Evolutionary conservation across 2,113 vertebrate species (phyloP).

Genomic region (Mobula hypostoma): DNA sequence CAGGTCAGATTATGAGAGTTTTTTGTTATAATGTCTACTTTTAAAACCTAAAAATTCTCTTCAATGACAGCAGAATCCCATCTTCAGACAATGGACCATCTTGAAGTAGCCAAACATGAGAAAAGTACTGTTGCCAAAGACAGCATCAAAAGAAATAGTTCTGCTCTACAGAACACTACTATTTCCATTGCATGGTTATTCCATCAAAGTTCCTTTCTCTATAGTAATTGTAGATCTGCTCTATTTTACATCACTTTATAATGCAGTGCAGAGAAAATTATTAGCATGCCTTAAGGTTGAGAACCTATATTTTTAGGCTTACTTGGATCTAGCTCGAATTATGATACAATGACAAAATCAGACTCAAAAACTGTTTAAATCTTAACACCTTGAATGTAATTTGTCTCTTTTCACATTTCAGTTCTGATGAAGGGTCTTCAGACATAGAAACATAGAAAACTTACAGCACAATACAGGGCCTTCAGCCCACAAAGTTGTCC

Average conservation of each 20-base stretch:
- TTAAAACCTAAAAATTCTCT: background rate
- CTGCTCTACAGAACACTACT: background rate
- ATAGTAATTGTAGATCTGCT: background rate
- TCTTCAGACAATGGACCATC: slow-evolving; percentile 1
- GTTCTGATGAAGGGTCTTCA: no score
- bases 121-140: slow-evolving; percentile 8
- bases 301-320: background rate
- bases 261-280: slow-evolving; percentile 2
- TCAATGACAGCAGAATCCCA: background rate
- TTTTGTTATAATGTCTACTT: background rate
- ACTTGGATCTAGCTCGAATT: background rate
- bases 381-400: background rate
- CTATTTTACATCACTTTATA: background rate
- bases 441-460: no score
- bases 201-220: slow-evolving; percentile 24
- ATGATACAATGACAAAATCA: background rate
- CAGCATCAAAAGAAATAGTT: slow-evolving; percentile 24
- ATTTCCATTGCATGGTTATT: background rate
- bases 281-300: background rate
- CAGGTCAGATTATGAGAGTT: background rate
- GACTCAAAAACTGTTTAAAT: background rate
- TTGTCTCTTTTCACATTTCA: no score
- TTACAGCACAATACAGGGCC: no score
- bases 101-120: slow-evolving; percentile 25
- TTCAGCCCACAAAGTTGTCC: no score